phyloP scores from a whole-genome alignment of 2,888 invertebrate genomes.

The Xestia ashworthii region DNA sequence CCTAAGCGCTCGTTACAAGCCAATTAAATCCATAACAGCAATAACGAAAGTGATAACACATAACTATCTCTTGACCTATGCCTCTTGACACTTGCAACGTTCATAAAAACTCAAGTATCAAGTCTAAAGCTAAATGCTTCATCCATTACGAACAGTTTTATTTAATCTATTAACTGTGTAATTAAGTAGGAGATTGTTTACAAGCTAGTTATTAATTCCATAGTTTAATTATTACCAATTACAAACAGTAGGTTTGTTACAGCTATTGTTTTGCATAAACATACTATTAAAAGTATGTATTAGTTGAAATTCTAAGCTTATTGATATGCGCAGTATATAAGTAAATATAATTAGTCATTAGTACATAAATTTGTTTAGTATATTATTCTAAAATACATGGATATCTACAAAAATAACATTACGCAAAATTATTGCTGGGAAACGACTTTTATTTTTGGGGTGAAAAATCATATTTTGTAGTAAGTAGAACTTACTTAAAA shows the following conservation, averaged over 20 bases:
- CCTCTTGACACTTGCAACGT: slow-evolving; percentile 17
- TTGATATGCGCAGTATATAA: slow-evolving; percentile 15
- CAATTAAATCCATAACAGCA: slow-evolving; percentile 2
- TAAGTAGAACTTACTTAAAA: no score
- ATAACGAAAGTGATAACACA: slow-evolving; percentile 15
- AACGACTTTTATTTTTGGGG: no score
- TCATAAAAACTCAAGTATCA: slow-evolving; percentile 34
- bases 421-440: no score
- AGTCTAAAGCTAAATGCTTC: slow-evolving; percentile 9
- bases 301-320: neutral
- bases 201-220: slow-evolving; percentile 43
- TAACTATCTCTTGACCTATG: slow-evolving; percentile 14
- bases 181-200: slow-evolving; percentile 46
- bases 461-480: no score
- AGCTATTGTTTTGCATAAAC: slow-evolving; percentile 48
- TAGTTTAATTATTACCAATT: slow-evolving; percentile 51
- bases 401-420: no score
- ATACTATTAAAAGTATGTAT: slow-evolving; percentile 13
- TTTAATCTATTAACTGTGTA: slow-evolving; percentile 33
- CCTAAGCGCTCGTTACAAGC: neutral
- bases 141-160: slow-evolving; percentile 28
- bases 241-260: slow-evolving; percentile 5
- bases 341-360: slow-evolving; percentile 12
- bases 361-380: neutral
- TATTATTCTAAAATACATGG: neutral